Evolutionary conservation across 2,797 vertebrate species (phyloP).

Genomic region (Zenarchopterus dispar): DNA sequence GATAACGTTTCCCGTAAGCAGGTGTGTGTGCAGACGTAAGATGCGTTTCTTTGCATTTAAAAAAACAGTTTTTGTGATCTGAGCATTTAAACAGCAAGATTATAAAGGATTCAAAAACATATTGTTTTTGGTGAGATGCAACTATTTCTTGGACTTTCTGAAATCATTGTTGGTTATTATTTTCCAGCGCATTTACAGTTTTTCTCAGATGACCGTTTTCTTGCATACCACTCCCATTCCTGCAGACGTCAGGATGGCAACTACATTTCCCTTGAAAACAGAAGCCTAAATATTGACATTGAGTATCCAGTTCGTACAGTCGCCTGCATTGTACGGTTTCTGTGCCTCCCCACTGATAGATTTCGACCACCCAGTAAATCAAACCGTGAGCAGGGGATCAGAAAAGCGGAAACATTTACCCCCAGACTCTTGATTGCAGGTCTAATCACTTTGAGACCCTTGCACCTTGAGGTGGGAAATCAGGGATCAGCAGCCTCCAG

Average conservation of each 20-base stretch:
- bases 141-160: neutral
- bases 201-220: neutral
- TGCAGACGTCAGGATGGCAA: neutral
- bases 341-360: constrained; percentile 21
- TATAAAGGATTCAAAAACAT: constrained; percentile 7
- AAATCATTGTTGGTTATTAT: constrained; percentile 7
- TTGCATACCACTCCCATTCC: no score
- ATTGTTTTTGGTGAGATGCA: constrained; percentile 8
- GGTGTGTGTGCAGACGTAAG: constrained; percentile 3
- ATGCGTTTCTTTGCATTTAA: no score
- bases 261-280: constrained; percentile 2
- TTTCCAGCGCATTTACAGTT: constrained; percentile 14
- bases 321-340: constrained; percentile 26
- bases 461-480: constrained; percentile 70
- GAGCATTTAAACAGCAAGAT: constrained; percentile 1
- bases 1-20: constrained; percentile 21
- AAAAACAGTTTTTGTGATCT: no score
- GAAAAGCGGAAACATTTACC: constrained; percentile 71
- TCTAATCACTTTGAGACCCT: constrained; percentile 77
- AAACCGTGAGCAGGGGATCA: constrained; percentile 55
- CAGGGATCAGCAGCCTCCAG: constrained; percentile 73
- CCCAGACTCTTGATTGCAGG: constrained; percentile 67
- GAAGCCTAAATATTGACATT: constrained; percentile 6
- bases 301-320: constrained; percentile 1
- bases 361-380: constrained; percentile 70